A percentile compares a stretch with the other conserved stretches of the same genome.
Conservation (phyloP, 2,888 invertebrate species). For the Steinernema hermaphroditum region DNA sequence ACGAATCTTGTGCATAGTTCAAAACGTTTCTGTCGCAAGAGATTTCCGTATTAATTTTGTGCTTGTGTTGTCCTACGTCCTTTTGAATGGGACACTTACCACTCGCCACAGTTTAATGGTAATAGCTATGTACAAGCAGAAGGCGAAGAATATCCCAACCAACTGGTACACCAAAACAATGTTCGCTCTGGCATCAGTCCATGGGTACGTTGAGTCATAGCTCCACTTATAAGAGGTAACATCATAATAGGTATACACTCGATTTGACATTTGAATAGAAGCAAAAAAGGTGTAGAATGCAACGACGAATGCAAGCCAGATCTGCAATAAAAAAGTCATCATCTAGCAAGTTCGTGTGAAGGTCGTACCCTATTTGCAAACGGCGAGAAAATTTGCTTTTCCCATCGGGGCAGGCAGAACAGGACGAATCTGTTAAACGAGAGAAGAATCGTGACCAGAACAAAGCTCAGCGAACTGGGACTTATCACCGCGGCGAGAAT, state of each 20-base stretch:
- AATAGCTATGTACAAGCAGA: background rate
- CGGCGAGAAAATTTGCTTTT: background rate
- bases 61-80: no score
- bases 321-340: background rate
- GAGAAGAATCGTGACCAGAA: background rate
- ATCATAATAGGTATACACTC: background rate
- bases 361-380: background rate
- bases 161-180: background rate
- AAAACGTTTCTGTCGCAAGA: no score
- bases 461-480: background rate
- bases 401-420: background rate
- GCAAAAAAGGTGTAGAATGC: background rate
- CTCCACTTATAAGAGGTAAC: background rate
- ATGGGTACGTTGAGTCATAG: background rate
- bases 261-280: background rate
- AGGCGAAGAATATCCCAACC: background rate
- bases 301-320: background rate
- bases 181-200: background rate
- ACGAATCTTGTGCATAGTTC: no score
- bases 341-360: background rate
- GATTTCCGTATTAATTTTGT: no score
- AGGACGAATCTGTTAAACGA: constrained; percentile 1
- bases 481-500: background rate
- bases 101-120: background rate
- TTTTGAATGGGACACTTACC: no score